These are phyloP conservation scores for Drosophila lowei DNA, from an alignment of 1,140 invertebrate species.

Conservation along the genomic window DNA sequence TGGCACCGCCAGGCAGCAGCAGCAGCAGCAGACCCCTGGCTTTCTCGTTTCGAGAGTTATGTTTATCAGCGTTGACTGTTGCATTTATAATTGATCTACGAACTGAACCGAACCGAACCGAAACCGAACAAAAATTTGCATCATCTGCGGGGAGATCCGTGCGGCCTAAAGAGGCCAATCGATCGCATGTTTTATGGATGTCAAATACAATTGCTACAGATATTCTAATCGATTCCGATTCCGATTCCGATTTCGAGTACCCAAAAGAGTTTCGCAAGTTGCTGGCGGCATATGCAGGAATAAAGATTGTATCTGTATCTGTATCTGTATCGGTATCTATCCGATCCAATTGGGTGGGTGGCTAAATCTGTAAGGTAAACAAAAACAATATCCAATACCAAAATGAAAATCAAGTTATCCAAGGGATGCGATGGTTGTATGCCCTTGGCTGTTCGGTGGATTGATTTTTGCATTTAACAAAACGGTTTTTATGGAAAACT, in stretches of 20 bases:
- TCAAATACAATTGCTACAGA: slow-evolving; percentile 75
- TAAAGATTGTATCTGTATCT: slow-evolving; percentile 15
- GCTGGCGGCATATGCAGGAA: slow-evolving; percentile 37
- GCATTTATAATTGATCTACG: slow-evolving; percentile 75
- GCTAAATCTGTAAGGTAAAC: slow-evolving; percentile 37
- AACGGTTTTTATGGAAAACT: slow-evolving; percentile 4
- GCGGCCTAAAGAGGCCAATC: slow-evolving; percentile 77
- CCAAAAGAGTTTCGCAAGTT: slow-evolving; percentile 61
- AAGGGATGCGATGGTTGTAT: slow-evolving; percentile 10
- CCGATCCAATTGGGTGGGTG: slow-evolving; percentile 2
- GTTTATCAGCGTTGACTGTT: slow-evolving; percentile 67
- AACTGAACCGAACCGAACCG: slow-evolving; percentile 1
- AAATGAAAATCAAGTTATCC: slow-evolving; percentile 51
- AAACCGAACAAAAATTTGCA: slow-evolving; percentile 56
- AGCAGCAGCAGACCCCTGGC: slow-evolving; percentile 10
- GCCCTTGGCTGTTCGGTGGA: slow-evolving; percentile 20
- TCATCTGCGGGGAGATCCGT: slow-evolving; percentile 50
- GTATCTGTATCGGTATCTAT: no score
- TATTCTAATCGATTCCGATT: slow-evolving; percentile 63
- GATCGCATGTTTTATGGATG: slow-evolving; percentile 80
- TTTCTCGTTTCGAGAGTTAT: slow-evolving; percentile 30
- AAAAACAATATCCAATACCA: slow-evolving; percentile 51
- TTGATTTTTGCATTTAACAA: slow-evolving; percentile 3
- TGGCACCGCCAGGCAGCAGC: slow-evolving; percentile 60
- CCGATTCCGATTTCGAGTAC: not conserved